Evolutionary conservation across 2,797 vertebrate genomes (phyloP), one percentile per base, ranked within the genome.

Genomic region (Rhabdomys pumilio): DNA sequence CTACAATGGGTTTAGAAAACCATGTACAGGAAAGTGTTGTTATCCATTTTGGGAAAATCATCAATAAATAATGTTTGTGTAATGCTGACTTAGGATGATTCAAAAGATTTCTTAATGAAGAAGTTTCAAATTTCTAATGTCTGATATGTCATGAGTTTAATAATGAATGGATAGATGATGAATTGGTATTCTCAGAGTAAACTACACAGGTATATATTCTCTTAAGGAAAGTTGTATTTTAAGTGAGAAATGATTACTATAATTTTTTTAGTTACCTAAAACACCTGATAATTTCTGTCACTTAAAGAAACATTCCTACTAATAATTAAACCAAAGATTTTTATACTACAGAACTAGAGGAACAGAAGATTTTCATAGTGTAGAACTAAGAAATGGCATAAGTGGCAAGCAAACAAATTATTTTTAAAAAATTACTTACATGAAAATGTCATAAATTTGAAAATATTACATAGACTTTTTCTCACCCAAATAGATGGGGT

Each of bases 361-460:
- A 83, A 63, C 41, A 31, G 83, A 47, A 95, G 53, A 91, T 91
- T 96, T 93, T 96, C 77, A 87, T 80, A 92, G 84, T 82, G 87
- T 63, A 80, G 53, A 80, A 47, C 26, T 80, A 76, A 96, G 53
- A 93, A 85, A 2, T 73, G 55, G 86, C 85, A 87, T 89, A 90
- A 14, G 67, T 94, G 73, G 47, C n/a, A 89, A 95, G 73, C 53
- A 91, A 93, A 96, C 90, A n/a, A 34, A 79, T 65, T 31, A 24
- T 29, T 86, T 94, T 91, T 63, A 50, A 75, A 6, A 82, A 91
- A 95, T 95, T 95, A 94, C 44, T 83, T 93, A 91, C 75, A 93
- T 93, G 75, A 97, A 95, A 96, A 94, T 95, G 97, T 96, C 65
- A 96, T 96, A 83, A 94, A 93, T 92, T 96, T 97, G 86, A 82